Conservation (phyloP, 2,888 invertebrate genomes). For the Volucella zonaria region DNA sequence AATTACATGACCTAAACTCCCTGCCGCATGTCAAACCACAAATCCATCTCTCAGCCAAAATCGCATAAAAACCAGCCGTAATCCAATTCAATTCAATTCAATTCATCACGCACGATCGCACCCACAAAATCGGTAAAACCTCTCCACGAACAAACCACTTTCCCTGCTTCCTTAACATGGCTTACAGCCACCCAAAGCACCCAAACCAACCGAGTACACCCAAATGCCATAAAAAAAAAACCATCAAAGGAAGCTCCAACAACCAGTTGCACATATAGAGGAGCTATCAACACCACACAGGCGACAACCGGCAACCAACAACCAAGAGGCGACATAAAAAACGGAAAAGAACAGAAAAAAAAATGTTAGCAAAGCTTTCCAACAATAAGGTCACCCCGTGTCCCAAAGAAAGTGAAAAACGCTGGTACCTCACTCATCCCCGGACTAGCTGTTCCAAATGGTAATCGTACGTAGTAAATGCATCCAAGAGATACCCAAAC, state of each 20-base stretch:
- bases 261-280: constrained; percentile 43
- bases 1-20: background rate
- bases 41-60: constrained; percentile 3
- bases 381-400: constrained; percentile 78
- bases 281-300: constrained; percentile 13
- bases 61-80: constrained; percentile 7
- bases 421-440: constrained; percentile 27
- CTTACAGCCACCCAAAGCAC: background rate
- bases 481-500: constrained; percentile 31
- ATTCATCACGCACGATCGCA: constrained; percentile 58
- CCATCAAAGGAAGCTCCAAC: constrained; percentile 42
- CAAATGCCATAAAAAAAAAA: background rate
- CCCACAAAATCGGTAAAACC: constrained; percentile 27
- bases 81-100: constrained; percentile 45
- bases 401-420: constrained; percentile 79
- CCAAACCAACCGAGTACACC: background rate
- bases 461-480: constrained; percentile 11
- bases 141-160: constrained; percentile 42
- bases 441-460: background rate
- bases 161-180: constrained; percentile 38
- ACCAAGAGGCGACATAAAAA: background rate
- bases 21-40: background rate
- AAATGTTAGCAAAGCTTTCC: background rate
- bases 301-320: too few relatives aligned
- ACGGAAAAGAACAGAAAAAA: constrained; percentile 7